Evolutionary conservation across 2,888 invertebrate genomes (phyloP).

Genomic region (Vanessa cardui): DNA sequence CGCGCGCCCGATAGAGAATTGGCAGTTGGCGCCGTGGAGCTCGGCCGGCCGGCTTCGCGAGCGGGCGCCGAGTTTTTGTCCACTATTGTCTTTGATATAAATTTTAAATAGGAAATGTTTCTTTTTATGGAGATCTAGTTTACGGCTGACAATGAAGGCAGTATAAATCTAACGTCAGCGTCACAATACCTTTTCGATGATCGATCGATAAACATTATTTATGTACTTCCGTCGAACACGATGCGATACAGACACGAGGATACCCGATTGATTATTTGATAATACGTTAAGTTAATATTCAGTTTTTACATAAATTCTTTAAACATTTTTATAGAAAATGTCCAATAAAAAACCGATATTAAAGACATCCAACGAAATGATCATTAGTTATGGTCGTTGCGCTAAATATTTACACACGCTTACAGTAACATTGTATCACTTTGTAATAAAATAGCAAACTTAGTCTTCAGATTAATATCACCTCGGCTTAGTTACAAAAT

Average conservation of each 20-base stretch:
- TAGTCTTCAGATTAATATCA: too few species aligned
- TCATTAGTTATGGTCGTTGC: neutral
- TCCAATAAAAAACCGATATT: too few species aligned
- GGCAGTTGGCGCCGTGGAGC: conserved; percentile 80
- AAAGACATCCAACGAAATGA: neutral
- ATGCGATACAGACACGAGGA: conserved; percentile 48
- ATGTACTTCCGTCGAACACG: conserved; percentile 72
- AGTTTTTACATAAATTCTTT: too few species aligned
- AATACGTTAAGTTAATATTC: too few species aligned
- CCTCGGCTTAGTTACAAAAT: too few species aligned
- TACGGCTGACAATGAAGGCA: conserved; percentile 81
- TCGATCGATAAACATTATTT: conserved; percentile 82
- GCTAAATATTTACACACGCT: conserved; percentile 1
- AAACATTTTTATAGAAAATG: too few species aligned
- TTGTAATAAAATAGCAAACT: neutral
- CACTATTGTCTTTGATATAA: conserved; percentile 83
- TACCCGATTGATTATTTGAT: conserved; percentile 41
- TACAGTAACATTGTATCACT: neutral
- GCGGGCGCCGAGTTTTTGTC: conserved; percentile 80
- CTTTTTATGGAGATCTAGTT: conserved; percentile 83
- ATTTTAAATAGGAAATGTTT: conserved; percentile 82
- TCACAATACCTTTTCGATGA: conserved; percentile 75
- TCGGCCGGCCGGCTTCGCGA: conserved; percentile 65
- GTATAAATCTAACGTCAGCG: conserved; percentile 79
- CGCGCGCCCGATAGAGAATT: conserved; percentile 82